Base-by-base conservation (phyloP, 2,113 vertebrate genomes). In the Serinus canaria region DNA sequence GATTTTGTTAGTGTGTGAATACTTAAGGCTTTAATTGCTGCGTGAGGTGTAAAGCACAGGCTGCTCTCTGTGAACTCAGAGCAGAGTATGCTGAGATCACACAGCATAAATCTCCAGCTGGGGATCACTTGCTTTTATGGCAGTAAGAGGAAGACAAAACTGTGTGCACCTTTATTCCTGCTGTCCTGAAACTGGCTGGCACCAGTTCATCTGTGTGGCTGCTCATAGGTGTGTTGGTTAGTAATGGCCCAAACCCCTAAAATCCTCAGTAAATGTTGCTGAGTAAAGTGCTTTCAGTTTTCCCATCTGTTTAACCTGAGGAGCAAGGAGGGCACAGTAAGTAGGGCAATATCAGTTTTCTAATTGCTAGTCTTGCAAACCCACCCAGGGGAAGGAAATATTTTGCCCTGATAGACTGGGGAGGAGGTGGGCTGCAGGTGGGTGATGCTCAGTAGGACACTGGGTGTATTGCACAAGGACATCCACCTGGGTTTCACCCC, bases 401-500 rank as follows among this genome's bases (percentile, higher is more conserved):
- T n/a, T 52, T 75, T 79, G n/a, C 50, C 69, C 64, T 30, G 43
- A 13, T 10, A 69, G 91, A 18, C 60, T 31, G 58, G n/a, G n/a
- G 22, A 49, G 73, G 31, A 30, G 0, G 0, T 35, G 78, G 39
- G 31, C 2, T 53, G 56, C 27, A 63, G 81, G 27, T 0, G 0
- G 33, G 73, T 28, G 58, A 44, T 53, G 13, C 46, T 73, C 37
- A 7, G 31, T 15, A 3, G 3, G 3, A 7, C 47, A 13, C 25
- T 0, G 0, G 53, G 30, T 39, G n/a, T 0, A 0, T 27, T 46
- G 52, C 41, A 31, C 49, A 14, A 35, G 58, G 41, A 44, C 21
- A 21, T 37, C n/a, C 62, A 66, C 10, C 35, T 73, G 74, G 11
- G 3, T 41, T 47, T 91, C 62, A 64, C 22, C 4, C 10, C 46